Base-by-base conservation (phyloP, 2,888 invertebrate genomes). In the Dysmachus trigonus region DNA sequence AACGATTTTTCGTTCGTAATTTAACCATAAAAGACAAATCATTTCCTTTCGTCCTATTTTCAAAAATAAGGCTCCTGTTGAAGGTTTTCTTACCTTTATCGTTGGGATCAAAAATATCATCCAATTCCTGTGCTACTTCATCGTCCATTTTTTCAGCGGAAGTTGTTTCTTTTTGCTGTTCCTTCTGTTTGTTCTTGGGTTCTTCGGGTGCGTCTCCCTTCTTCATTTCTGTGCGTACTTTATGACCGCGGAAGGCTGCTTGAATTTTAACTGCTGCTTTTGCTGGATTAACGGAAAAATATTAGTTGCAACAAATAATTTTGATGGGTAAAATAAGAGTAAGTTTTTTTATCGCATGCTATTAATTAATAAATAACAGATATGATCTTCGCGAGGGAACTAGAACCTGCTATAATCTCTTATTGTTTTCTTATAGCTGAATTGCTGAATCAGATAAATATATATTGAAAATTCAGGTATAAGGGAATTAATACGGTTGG, bases 241-340 rank as follows among this genome's bases (percentile, higher is more conserved):
- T 94, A 91, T 97, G 97, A 86, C 97, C 97, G 89, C 97, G 94
- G 92, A 97, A 97, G 89, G 94, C 96, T 90, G 97, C 97, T 92
- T 98, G 97, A 93, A 97, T 97, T 93, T 96, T 97, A 82, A 95
- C 95, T 88, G 97, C 97, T 88, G 97, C 97, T 90, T 93, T 92
- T 87, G 90, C 92, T 92, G 88, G 53, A 90, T 31, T 6, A 72
- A 72, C 7, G 15, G n/a, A 73, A 31, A 33, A 33, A 73, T 7
- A 73, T 5, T 73, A 31, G 10, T 31, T 72, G 27, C 15, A 72
- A 22, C 5, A 30, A 72, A 15, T 10, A 41, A 41, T 15, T 41
- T 15, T 41, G 38, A 38, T 10, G 35, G 8, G 13, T 1, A 10
- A 10, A 38, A 38, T 10, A 38, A 38, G 10, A 10, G 13, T 10